Conservation (phyloP, 2,797 vertebrate species). For the Astyanax mexicanus region DNA sequence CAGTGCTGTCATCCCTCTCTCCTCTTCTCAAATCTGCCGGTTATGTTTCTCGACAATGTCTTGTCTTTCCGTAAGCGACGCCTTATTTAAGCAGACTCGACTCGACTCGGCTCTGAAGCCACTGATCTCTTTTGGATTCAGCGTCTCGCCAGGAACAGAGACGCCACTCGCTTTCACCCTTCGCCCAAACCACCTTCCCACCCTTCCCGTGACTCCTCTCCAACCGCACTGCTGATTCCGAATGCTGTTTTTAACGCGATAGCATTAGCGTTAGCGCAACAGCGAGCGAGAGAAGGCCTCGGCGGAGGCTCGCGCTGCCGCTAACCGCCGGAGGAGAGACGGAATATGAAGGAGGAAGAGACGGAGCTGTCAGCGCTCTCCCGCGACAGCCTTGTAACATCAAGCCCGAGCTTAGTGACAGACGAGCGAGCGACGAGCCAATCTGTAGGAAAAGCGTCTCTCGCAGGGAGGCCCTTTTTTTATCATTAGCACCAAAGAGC, state of each 20-base stretch:
- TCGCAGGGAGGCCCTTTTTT: conserved; percentile 51
- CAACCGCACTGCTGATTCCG: conserved; percentile 36
- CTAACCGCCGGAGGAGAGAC: conserved; percentile 22
- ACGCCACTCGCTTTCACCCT: conserved; percentile 10
- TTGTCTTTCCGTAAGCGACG: conserved; percentile 24
- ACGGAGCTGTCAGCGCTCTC: conserved; percentile 47
- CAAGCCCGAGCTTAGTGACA: conserved; percentile 57
- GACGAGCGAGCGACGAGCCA: conserved; percentile 9
- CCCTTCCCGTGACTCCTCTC: conserved; percentile 21
- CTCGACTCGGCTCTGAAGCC: conserved; percentile 21
- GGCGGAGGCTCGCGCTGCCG: conserved; percentile 21
- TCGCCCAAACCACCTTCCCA: conserved; percentile 9
- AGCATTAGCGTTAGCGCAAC: neutral
- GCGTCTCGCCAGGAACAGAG: conserved; percentile 26
- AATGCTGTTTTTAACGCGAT: conserved; percentile 14
- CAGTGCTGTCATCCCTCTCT: conserved; percentile 5
- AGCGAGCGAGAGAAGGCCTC: neutral
- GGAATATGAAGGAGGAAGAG: conserved; percentile 27
- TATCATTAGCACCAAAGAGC: conserved; percentile 41
- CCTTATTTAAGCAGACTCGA: conserved; percentile 38
- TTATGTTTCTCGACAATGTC: conserved; percentile 1
- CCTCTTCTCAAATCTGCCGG: conserved; percentile 8
- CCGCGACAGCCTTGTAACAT: conserved; percentile 57
- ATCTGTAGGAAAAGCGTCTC: conserved; percentile 45
- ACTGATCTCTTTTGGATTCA: conserved; percentile 21